phyloP scores from a whole-genome alignment of 2,888 invertebrate genomes.

The Dione juno region DNA sequence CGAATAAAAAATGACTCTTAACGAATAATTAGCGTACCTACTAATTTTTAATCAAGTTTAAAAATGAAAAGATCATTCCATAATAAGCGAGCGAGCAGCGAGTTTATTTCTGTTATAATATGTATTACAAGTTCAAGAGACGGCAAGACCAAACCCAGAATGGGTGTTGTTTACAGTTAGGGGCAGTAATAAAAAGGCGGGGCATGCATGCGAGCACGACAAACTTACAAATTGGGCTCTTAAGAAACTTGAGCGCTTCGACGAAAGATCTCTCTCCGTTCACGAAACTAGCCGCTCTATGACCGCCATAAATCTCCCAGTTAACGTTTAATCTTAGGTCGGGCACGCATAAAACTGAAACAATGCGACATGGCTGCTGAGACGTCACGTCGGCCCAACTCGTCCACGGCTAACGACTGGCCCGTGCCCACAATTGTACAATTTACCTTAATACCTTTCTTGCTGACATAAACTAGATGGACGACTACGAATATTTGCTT shows the following conservation, averaged over 20 bases:
- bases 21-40: background rate
- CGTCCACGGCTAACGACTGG: slow-evolving; percentile 72
- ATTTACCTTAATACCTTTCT: slow-evolving; percentile 79
- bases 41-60: background rate
- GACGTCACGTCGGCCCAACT: slow-evolving; percentile 66
- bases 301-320: slow-evolving; percentile 76
- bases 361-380: slow-evolving; percentile 74
- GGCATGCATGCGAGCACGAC: slow-evolving; percentile 77
- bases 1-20: background rate
- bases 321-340: slow-evolving; percentile 78
- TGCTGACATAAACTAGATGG: slow-evolving; percentile 75
- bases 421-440: slow-evolving; percentile 81
- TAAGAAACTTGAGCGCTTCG: slow-evolving; percentile 79
- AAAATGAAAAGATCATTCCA: background rate
- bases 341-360: slow-evolving; percentile 76
- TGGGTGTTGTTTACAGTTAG: slow-evolving; percentile 82
- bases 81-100: slow-evolving; percentile 34
- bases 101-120: slow-evolving; percentile 33
- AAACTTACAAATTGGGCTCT: slow-evolving; percentile 78
- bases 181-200: slow-evolving; percentile 82
- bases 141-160: slow-evolving; percentile 53
- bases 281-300: slow-evolving; percentile 67
- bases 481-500: slow-evolving; percentile 73
- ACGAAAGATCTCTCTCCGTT: slow-evolving; percentile 69
- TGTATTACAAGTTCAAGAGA: slow-evolving; percentile 42